A percentile compares a stretch with the other conserved stretches of the same genome.
Conservation (phyloP, 1,140 invertebrate genomes). For the Drosophila ananassae region DNA sequence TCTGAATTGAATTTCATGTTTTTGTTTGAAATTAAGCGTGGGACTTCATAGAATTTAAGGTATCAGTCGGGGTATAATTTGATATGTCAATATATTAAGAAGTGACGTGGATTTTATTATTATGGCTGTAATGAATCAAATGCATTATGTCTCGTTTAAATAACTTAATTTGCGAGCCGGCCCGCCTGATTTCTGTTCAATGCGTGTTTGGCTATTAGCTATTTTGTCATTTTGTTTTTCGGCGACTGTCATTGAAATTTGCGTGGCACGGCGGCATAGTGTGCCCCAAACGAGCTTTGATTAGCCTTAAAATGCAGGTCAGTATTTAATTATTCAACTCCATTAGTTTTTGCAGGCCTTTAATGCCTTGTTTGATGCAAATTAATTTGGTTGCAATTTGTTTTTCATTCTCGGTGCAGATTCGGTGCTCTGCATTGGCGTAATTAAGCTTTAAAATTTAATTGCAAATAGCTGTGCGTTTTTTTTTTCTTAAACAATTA, state of each 20-base stretch:
- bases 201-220: slow-evolving; percentile 28
- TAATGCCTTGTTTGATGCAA: slow-evolving; percentile 33
- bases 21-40: neutral
- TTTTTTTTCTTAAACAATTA: slow-evolving; percentile 7
- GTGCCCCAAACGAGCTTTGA: slow-evolving; percentile 15
- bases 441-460: slow-evolving; percentile 12
- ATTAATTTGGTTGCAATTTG: slow-evolving; percentile 33
- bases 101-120: neutral
- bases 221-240: slow-evolving; percentile 23
- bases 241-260: slow-evolving; percentile 7
- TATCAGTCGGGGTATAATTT: neutral
- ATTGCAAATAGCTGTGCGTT: slow-evolving; percentile 10
- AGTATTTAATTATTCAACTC: slow-evolving; percentile 45
- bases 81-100: too few species aligned
- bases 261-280: neutral
- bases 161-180: slow-evolving; percentile 23
- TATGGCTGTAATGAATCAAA: neutral
- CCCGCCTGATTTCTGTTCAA: neutral
- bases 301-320: slow-evolving; percentile 41
- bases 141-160: slow-evolving; percentile 1
- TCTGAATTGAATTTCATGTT: neutral
- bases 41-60: too few species aligned
- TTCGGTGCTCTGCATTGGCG: neutral
- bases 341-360: slow-evolving; percentile 42
- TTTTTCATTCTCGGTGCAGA: slow-evolving; percentile 18